Evolutionary conservation across 2,797 vertebrate species (phyloP), one percentile per base, ranked within the genome.

Genomic region (Danio aesculapii): DNA sequence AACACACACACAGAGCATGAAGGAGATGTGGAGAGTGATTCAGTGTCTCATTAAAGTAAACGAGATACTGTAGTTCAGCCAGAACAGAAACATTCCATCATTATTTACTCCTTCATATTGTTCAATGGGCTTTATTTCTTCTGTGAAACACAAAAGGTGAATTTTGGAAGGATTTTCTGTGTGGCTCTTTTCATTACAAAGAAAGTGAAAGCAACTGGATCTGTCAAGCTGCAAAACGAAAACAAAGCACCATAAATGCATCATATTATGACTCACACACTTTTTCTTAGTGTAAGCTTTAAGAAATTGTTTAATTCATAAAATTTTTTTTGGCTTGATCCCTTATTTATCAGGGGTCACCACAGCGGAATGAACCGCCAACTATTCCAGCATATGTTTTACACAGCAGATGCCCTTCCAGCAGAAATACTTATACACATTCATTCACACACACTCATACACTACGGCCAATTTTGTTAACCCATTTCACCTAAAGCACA

Each of bases 41-140:
- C 19, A 79, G 67, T 59, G n/a, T 59, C 43, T 43, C 19, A 43
- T 64, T 67, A 59, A 13, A 62, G 8, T 50, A 70, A 69, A 70
- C n/a, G 8, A 21, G 66, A 57, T 44, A 69, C 10, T 10, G 30
- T 3, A 30, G 52, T 21, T 13, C 41, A 9, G 11, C 41, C 3
- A 46, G 59, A 55, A 68, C 12, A 49, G 30, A 6, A 47, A 59
- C 17, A 46, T 50, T 68, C 12, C 21, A 17, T 5, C 8, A 49
- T 67, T 67, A 49, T 67, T 14, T 46, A 49, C 64, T 21, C 17
- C 46, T 12, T 21, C 13, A 0, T 41, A 13, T 41, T 16, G 59
- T 62, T 16, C 16, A 69, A 16, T 16, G 30, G 49, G 11, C 47
- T 11, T 52, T 6, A 12, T 50, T 52, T 52, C 14, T 52, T 52